Evolutionary conservation across 2,797 vertebrate species (phyloP).

Genomic region (Melanotaenia boesemani): DNA sequence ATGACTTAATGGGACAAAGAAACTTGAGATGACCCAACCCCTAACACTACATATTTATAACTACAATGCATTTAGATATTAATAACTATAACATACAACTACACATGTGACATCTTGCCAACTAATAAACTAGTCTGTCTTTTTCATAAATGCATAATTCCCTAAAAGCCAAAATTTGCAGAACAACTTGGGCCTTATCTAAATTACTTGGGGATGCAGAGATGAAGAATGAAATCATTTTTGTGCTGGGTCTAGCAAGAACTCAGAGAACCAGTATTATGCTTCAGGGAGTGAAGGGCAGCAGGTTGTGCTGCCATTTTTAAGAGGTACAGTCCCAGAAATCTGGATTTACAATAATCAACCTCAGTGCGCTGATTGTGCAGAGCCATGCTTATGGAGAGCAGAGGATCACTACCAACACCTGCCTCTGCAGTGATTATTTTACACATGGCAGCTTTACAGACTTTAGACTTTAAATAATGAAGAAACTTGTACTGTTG

Average conservation of each 20-base stretch:
- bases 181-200: not conserved
- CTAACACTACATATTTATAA: not conserved
- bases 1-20: not conserved
- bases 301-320: not conserved
- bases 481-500: not conserved
- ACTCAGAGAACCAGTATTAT: not conserved
- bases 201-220: not conserved
- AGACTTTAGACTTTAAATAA: not conserved
- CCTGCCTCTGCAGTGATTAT: not conserved
- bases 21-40: not conserved
- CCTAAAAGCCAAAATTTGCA: not conserved
- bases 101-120: not conserved
- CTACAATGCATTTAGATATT: not conserved
- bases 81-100: not conserved
- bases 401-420: not conserved
- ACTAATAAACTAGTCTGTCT: not conserved
- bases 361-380: not conserved
- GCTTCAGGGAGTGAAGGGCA: not conserved
- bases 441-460: not conserved
- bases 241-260: not conserved
- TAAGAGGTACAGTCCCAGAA: not conserved
- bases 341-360: not conserved
- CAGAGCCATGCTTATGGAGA: not conserved
- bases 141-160: not conserved
- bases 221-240: not conserved